Evolutionary conservation across 2,113 vertebrate genomes (phyloP).

Genomic region (Tonatia bakeri): DNA sequence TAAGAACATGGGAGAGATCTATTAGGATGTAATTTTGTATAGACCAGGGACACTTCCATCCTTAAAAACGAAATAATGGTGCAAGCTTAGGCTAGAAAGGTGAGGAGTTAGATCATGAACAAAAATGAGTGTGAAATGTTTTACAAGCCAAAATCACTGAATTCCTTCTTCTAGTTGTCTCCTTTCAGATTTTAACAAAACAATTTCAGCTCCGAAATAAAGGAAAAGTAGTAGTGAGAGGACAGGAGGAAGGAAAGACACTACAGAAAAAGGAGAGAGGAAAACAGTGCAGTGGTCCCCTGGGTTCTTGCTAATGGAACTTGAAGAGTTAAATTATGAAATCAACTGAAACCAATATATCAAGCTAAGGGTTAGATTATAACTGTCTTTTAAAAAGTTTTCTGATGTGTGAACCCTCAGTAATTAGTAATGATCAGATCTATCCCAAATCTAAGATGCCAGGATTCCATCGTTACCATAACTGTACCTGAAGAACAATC

Average conservation of each 20-base stretch:
- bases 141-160: not conserved
- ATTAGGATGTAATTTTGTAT: not conserved
- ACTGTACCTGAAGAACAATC: not conserved
- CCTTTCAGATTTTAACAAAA: not conserved
- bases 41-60: not conserved
- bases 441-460: not conserved
- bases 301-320: not conserved
- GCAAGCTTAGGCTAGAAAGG: not conserved
- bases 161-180: not conserved
- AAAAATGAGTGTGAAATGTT: slow-evolving; percentile 18
- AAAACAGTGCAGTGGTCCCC: not conserved
- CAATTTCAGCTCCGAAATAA: not conserved
- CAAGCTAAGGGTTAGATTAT: not conserved
- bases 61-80: not conserved
- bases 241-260: not conserved
- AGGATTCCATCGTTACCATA: not conserved
- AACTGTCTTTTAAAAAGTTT: not conserved
- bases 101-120: not conserved
- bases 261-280: not conserved
- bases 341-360: not conserved
- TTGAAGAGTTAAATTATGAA: not conserved
- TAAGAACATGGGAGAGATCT: not conserved
- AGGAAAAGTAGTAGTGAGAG: not conserved
- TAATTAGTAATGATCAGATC: not conserved
- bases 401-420: not conserved